phyloP scores from a whole-genome alignment of 2,888 invertebrate species.

The Phortica okadai region DNA sequence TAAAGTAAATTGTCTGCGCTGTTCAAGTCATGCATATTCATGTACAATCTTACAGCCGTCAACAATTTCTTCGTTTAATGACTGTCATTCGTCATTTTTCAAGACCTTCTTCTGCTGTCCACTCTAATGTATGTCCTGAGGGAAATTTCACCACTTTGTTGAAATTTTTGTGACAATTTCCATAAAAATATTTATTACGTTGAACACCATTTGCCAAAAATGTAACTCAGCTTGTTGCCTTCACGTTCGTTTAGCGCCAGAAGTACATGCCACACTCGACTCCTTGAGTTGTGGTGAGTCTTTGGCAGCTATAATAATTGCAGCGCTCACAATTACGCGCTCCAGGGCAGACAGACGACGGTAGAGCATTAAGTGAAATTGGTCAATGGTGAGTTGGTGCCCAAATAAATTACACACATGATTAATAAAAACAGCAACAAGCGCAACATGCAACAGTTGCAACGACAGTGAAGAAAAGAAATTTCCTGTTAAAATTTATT shows the following conservation, averaged over 20 bases:
- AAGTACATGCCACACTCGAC: neutral
- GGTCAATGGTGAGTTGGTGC: slow-evolving; percentile 43
- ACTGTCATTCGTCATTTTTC: neutral
- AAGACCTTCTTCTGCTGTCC: neutral
- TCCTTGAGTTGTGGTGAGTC: neutral
- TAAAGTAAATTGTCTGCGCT: neutral
- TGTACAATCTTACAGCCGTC: slow-evolving; percentile 1
- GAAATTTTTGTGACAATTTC: slow-evolving; percentile 31
- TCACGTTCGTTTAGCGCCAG: neutral
- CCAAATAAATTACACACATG: slow-evolving; percentile 71
- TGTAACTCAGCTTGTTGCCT: neutral
- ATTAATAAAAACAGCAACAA: slow-evolving; percentile 65
- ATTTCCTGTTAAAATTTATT: slow-evolving; percentile 56
- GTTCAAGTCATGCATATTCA: neutral
- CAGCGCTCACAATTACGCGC: slow-evolving; percentile 27
- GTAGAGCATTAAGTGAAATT: slow-evolving; percentile 43
- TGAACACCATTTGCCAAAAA: slow-evolving; percentile 2
- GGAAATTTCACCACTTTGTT: slow-evolving; percentile 23
- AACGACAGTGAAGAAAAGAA: slow-evolving; percentile 26
- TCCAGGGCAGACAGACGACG: slow-evolving; percentile 50
- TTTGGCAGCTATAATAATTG: neutral
- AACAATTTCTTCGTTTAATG: slow-evolving; percentile 18
- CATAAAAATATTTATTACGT: slow-evolving; percentile 31
- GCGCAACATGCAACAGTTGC: neutral
- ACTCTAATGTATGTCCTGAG: slow-evolving; percentile 1